phyloP scores from a whole-genome alignment of 2,888 invertebrate species.

The Ametastegia equiseti region DNA sequence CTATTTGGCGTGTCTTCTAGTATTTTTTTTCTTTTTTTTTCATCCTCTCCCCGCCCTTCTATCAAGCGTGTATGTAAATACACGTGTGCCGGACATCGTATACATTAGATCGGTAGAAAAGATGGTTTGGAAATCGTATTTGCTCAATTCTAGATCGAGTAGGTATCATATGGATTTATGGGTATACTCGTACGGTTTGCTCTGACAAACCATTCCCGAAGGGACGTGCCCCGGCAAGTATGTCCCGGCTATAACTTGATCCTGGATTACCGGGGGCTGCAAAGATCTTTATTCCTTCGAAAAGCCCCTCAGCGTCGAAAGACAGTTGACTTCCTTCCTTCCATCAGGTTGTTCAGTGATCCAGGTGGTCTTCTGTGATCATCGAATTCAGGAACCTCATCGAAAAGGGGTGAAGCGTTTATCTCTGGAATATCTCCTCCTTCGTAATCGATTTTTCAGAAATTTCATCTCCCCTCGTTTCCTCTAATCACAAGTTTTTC shows the following conservation, averaged over 20 bases:
- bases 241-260: constrained; percentile 19
- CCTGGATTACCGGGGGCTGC: constrained; percentile 10
- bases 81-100: too few relatives aligned
- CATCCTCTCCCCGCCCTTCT: too few relatives aligned
- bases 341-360: background rate
- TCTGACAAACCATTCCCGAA: background rate
- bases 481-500: too few relatives aligned
- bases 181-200: background rate
- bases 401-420: background rate
- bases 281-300: background rate
- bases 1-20: too few relatives aligned
- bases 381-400: background rate
- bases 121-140: background rate
- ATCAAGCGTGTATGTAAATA: too few relatives aligned
- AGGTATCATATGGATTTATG: background rate
- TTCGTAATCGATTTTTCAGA: background rate
- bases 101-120: background rate
- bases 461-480: background rate
- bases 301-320: background rate
- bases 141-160: background rate
- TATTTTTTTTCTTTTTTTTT: too few relatives aligned
- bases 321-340: background rate
- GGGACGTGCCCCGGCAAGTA: background rate
- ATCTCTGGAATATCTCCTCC: background rate
- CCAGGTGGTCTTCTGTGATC: background rate